Evolutionary conservation across 2,113 vertebrate genomes (phyloP), one percentile per base, ranked within the genome.

Genomic region (Hippocampus zosterae): DNA sequence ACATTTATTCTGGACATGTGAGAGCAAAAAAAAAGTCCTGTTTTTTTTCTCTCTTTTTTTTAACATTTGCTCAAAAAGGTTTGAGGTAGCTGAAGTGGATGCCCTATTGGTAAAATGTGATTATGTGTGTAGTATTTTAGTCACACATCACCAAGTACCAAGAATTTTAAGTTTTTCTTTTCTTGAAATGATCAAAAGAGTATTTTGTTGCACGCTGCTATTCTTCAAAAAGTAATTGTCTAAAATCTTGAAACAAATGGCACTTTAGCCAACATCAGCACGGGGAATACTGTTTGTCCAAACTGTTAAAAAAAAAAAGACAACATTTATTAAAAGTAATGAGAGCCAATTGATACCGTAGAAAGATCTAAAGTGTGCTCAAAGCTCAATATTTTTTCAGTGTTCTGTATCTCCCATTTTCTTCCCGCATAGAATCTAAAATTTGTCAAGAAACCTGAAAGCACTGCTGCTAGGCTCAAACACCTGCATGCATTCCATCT

Each of bases 401-500:
- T 59, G 7, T 59, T 59, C 13, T 6, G 56, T 29, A 8, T 59
- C 12, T 18, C 5, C 13, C 15, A 60, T 57, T 27, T 8, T 57
- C 16, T 29, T 16, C 27, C 23, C 8, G 27, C 25, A 60, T 57
- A 27, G 23, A 13, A 23, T 46, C 15, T 13, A 46, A 46, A 44
- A 27, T 25, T 27, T 16, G 41, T 27, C 1, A 16, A 23, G 41
- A 65, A 65, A 21, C 2, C 16, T 23, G 33, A 27, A 44, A 27
- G 3, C 37, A n/a, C 8, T 11, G 19, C 12, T 25, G 48, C 23
- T 18, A 29, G 41, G 3, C 42, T 37, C 8, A 77, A 78, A 79
- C 69, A 78, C 59, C 72, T 72, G 62, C 33, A 70, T 46, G 79
- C 18, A 75, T 75, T 78, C 11, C 29, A 61, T 46, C 52, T 66